These are phyloP conservation scores for Arbacia lixula DNA, from an alignment of 53 echinoderm and acorn worm genomes.

Conservation along the genomic window DNA sequence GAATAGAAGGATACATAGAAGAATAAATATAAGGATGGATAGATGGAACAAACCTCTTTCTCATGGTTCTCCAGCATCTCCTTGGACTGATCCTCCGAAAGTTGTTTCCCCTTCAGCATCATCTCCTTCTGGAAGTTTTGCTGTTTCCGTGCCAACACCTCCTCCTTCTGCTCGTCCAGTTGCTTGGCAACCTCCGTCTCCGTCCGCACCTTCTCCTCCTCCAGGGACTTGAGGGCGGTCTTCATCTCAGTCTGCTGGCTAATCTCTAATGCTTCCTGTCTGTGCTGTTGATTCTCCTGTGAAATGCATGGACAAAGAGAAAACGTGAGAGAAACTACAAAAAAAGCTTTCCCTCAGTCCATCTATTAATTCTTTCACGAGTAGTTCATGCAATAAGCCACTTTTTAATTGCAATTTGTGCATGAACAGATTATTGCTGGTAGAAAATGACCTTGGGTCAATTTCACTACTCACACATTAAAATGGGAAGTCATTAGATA, in stretches of 20 bases:
- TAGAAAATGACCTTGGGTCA: too few species aligned
- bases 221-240: constrained; percentile 53
- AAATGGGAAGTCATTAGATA: too few species aligned
- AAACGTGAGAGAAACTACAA: too few species aligned
- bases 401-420: too few species aligned
- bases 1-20: too few species aligned
- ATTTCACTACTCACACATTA: too few species aligned
- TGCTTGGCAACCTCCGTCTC: constrained; percentile 62
- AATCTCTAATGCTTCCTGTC: constrained; percentile 76
- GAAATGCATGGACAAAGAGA: background rate
- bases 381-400: too few species aligned
- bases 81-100: constrained; percentile 80
- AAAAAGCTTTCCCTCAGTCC: too few species aligned
- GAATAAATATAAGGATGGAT: background rate
- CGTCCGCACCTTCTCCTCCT: constrained; percentile 49
- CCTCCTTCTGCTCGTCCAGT: constrained; percentile 83
- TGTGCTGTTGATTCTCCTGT: constrained; percentile 76
- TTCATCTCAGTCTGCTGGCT: constrained; percentile 69
- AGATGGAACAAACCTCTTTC: constrained; percentile 64
- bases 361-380: too few species aligned
- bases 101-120: constrained; percentile 85
- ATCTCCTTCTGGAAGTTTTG: constrained; percentile 95
- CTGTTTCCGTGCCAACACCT: constrained; percentile 65
- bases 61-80: constrained; percentile 84
- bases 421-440: too few species aligned